Percentiles rank a stretch among this genome's conserved stretches.
Evolutionary conservation across 1,140 invertebrate genomes (phyloP).

Genomic region (Aphis craccivora): DNA sequence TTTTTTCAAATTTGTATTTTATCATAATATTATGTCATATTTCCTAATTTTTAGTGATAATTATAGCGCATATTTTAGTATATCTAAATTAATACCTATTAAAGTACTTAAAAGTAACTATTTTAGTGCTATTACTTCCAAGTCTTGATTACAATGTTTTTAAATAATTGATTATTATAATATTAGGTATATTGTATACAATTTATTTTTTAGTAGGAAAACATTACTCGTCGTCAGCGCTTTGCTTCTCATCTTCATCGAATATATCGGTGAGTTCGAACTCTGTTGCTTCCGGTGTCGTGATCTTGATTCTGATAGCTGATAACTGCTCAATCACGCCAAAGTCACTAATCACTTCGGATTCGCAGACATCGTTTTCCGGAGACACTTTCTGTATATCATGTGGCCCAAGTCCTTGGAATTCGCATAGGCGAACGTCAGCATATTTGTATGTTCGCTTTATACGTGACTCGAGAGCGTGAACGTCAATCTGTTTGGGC

Average conservation of each 20-base stretch:
- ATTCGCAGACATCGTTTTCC: no score
- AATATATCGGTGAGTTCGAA: neutral
- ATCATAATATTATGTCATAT: neutral
- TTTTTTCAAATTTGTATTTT: neutral
- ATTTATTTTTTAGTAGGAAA: no score
- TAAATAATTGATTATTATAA: neutral
- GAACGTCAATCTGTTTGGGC: neutral
- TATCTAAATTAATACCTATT: neutral
- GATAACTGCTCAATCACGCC: neutral
- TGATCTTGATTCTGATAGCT: neutral
- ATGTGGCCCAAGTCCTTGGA: neutral
- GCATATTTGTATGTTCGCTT: neutral
- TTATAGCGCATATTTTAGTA: neutral
- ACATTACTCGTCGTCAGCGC: neutral
- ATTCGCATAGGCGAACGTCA: neutral
- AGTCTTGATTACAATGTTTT: neutral
- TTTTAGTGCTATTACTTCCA: neutral
- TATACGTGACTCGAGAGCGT: neutral
- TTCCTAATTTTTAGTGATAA: neutral
- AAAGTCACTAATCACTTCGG: no score
- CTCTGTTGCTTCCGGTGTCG: neutral
- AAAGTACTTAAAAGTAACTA: neutral
- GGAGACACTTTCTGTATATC: neutral
- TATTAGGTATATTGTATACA: neutral
- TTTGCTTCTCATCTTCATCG: neutral